phyloP scores from a whole-genome alignment of 2,113 vertebrate species.

The Ammodytes marinus region DNA sequence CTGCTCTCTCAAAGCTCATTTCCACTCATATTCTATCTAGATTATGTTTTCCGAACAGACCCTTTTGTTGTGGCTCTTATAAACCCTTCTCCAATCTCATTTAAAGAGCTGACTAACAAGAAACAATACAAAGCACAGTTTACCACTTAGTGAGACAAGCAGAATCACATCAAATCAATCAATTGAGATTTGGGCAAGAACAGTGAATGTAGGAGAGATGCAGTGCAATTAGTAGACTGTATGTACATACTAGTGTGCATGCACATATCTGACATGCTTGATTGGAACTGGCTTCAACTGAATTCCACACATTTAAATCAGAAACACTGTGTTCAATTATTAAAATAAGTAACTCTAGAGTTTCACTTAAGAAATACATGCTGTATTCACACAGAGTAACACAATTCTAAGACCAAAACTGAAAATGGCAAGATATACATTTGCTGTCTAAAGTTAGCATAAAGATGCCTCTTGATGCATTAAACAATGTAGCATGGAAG shows the following conservation, averaged over 20 bases:
- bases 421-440: not conserved
- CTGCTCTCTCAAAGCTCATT: conserved; percentile 27
- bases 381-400: not conserved
- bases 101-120: conserved; percentile 2
- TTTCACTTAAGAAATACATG: not conserved
- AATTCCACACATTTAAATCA: not conserved
- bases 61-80: conserved; percentile 48
- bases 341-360: not conserved
- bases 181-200: not conserved
- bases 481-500: not conserved
- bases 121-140: not conserved
- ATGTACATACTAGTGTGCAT: not conserved
- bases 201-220: not conserved
- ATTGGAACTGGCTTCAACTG: not conserved
- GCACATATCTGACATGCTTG: not conserved
- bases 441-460: not conserved
- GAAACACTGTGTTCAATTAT: not conserved
- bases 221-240: not conserved
- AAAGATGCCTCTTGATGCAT: not conserved
- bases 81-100: conserved; percentile 16
- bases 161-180: conserved; percentile 6
- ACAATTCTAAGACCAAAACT: not conserved
- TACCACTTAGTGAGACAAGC: conserved; percentile 5
- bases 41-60: conserved; percentile 32
- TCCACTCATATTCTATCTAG: conserved; percentile 34